phyloP scores from a whole-genome alignment of 2,797 vertebrate genomes.

The Sphenopsis melanotis region DNA sequence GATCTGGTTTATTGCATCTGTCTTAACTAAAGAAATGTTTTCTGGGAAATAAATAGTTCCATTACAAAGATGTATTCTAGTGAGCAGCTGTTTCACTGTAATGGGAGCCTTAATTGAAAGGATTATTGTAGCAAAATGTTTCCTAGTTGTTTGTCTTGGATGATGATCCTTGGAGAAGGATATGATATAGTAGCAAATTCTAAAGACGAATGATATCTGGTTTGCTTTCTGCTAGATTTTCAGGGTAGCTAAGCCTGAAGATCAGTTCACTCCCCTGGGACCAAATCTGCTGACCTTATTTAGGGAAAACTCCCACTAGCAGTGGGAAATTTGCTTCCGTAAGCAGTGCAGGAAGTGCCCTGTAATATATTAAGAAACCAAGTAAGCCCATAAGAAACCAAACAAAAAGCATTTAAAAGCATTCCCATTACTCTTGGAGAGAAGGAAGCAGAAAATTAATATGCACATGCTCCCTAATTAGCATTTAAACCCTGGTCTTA shows the following conservation, averaged over 20 bases:
- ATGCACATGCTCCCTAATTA: constrained; percentile 38
- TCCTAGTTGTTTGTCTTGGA: constrained; percentile 51
- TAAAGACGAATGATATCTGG: neutral
- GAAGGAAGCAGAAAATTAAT: constrained; percentile 47
- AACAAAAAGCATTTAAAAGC: constrained; percentile 42
- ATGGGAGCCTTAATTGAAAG: constrained; percentile 49
- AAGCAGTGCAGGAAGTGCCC: constrained; percentile 52
- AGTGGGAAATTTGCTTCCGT: constrained; percentile 60
- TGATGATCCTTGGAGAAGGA: neutral
- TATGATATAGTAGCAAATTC: neutral
- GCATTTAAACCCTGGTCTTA: constrained; percentile 10
- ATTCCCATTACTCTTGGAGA: neutral
- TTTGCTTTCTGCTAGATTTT: constrained; percentile 13
- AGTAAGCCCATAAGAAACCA: constrained; percentile 22
- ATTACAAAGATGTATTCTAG: constrained; percentile 52
- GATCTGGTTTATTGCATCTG: constrained; percentile 47
- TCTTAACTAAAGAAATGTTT: constrained; percentile 38
- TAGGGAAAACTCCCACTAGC: constrained; percentile 30
- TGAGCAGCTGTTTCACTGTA: constrained; percentile 45
- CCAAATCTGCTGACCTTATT: constrained; percentile 37
- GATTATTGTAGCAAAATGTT: constrained; percentile 16
- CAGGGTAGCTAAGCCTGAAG: neutral
- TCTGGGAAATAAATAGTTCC: constrained; percentile 58
- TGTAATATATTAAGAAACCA: constrained; percentile 57
- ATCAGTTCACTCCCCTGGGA: constrained; percentile 11